Evolutionary conservation across 2,797 vertebrate species (phyloP).

Genomic region (Sorex maritimensis): DNA sequence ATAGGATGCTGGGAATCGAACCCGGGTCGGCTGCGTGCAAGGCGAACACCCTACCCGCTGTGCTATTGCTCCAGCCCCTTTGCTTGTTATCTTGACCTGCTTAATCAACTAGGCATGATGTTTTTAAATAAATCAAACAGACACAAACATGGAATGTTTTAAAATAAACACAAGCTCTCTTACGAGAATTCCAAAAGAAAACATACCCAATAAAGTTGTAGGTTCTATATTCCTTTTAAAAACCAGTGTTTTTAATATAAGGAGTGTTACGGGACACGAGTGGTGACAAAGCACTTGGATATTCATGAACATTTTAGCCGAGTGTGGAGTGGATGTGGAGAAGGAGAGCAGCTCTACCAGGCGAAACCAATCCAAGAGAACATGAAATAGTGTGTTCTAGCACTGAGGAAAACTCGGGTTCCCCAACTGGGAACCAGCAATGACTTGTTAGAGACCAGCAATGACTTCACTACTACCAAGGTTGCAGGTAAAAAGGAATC

Average conservation of each 20-base stretch:
- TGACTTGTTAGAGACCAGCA: too few relatives aligned
- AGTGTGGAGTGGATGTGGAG: background rate
- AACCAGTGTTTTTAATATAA: too few relatives aligned
- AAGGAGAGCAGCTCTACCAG: background rate
- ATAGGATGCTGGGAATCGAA: too few relatives aligned
- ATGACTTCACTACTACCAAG: background rate
- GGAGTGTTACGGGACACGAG: too few relatives aligned
- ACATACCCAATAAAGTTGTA: background rate
- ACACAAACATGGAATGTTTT: conserved; percentile 51
- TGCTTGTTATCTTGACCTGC: conserved; percentile 61
- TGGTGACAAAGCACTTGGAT: background rate
- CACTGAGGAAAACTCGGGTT: conserved; percentile 48
- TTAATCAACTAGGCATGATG: conserved; percentile 36
- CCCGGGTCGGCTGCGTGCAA: too few relatives aligned
- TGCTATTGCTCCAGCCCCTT: background rate
- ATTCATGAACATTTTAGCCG: background rate
- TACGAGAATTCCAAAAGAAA: conserved; percentile 38
- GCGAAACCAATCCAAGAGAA: conserved; percentile 43
- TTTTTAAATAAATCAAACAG: conserved; percentile 60
- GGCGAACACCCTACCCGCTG: too few relatives aligned
- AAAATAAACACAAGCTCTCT: conserved; percentile 48
- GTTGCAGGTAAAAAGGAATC: background rate
- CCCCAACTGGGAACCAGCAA: background rate
- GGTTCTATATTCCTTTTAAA: conserved; percentile 34
- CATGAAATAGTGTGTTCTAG: conserved; percentile 17